Evolutionary conservation across 2,797 vertebrate species (phyloP).

Genomic region (Oreochromis mossambicus): DNA sequence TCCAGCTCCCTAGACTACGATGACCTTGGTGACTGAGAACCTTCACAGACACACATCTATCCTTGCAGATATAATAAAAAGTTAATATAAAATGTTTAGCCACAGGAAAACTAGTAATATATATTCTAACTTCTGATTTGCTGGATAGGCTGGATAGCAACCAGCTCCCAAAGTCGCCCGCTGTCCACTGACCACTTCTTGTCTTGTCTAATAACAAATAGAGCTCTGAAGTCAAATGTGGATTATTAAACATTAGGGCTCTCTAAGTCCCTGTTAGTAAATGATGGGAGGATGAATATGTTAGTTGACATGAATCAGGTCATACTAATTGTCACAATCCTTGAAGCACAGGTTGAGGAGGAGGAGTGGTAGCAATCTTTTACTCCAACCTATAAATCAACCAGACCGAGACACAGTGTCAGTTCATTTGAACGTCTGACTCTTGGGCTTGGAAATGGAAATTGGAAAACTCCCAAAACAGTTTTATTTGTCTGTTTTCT

Average conservation of each 20-base stretch:
- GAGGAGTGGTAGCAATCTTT: neutral
- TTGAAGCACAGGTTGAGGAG: neutral
- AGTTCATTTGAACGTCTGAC: neutral
- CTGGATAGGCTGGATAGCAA: neutral
- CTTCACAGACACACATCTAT: neutral
- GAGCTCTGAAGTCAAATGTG: fast-evolving
- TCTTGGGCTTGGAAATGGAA: neutral
- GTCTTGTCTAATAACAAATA: neutral
- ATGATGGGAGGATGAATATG: neutral
- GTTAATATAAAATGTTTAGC: neutral
- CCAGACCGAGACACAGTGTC: neutral
- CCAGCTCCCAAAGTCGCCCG: fast-evolving
- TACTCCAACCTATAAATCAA: neutral
- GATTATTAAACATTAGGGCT: neutral
- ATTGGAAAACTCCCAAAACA: neutral
- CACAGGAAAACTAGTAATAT: neutral
- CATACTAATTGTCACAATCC: neutral
- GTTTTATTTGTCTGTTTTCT: neutral
- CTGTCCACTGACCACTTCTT: neutral
- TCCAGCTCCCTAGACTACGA: neutral
- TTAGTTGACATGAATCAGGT: neutral
- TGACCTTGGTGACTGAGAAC: neutral
- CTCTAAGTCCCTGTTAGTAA: neutral
- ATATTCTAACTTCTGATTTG: neutral
- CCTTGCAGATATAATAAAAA: neutral